Base-by-base conservation (phyloP, 2,113 vertebrate species). In the Neopipo cinnamomea region DNA sequence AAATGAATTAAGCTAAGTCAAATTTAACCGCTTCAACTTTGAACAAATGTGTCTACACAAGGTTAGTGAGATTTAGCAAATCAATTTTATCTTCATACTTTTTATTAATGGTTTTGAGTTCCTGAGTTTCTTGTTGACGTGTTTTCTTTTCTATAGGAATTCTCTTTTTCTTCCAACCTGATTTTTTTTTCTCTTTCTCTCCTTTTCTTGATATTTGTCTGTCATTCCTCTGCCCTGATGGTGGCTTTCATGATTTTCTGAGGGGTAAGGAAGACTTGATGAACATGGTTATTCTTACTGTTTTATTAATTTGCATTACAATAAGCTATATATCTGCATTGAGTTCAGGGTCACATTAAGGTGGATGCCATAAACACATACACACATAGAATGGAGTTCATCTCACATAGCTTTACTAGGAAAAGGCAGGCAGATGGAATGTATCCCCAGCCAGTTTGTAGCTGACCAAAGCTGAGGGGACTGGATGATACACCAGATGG, bases 11-110 rank as follows among this genome's bases (percentile, higher is more conserved):
- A 66, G 33, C 59, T 77, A 91, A 95, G 94, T 91, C 56, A 78
- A 94, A 95, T 91, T 89, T 91, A 95, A 91, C 56, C 25, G 68
- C 80, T 91, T 95, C 61, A 82, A 4, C 91, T 96, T 92, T 75
- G 56, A 87, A 82, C 41, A 89, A 76, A 71, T 84, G 9, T 75
- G 30, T 78, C 89, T 78, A 37, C 35, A 52, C 13, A 77, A 61
- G 13, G 52, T 67, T 93, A 84, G 55, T 7, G 11, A 55, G 30
- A 71, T 65, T 74, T 81, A 89, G 66, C 47, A 77, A 94, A 93
- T 61, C 33, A 49, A 65, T 87, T 91, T 89, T 72, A 85, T 13
- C 28, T 49, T 92, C 62, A 68, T 61, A 49, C 7, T 31, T 78
- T 83, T 72, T 59, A 71, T 84, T 63, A 71, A 39, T 53, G 19